phyloP scores from a whole-genome alignment of 2,888 invertebrate genomes.

The Loripinus fragilis region DNA sequence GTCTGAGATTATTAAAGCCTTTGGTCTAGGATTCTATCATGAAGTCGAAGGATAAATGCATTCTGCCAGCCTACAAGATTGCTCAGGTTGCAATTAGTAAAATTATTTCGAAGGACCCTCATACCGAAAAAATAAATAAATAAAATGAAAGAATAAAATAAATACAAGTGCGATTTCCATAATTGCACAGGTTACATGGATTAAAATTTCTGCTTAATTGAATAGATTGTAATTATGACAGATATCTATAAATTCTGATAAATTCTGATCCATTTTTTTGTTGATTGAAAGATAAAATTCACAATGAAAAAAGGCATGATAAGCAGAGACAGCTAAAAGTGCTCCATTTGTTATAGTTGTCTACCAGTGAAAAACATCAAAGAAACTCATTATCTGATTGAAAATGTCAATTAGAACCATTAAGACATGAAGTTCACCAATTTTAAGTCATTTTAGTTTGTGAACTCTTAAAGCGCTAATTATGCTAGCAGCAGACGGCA shows the following conservation, averaged over 20 bases:
- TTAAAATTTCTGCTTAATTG: background rate
- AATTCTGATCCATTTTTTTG: background rate
- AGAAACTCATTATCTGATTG: slow-evolving; percentile 12
- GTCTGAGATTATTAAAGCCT: too few species aligned
- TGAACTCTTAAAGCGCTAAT: too few species aligned
- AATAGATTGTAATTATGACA: background rate
- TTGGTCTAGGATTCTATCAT: too few species aligned
- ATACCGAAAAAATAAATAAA: too few species aligned
- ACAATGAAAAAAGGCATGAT: background rate
- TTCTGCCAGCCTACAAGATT: too few species aligned
- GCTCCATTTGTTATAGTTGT: slow-evolving; percentile 1
- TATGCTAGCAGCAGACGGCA: too few species aligned
- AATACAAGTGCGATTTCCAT: too few species aligned
- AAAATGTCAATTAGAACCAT: slow-evolving; percentile 12
- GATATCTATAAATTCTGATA: background rate
- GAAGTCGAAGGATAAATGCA: background rate
- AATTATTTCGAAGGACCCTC: too few species aligned
- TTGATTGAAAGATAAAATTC: background rate
- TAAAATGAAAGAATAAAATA: too few species aligned
- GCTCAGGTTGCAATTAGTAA: too few species aligned
- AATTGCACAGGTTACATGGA: too few species aligned
- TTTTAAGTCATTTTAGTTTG: slow-evolving; percentile 4
- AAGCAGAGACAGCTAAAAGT: slow-evolving; percentile 11
- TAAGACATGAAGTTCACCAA: slow-evolving; percentile 5
- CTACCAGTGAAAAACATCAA: slow-evolving; percentile 1